Percentiles rank a stretch among this genome's conserved stretches.
These are phyloP conservation scores for Chironomus tentans DNA, from an alignment of 2,888 invertebrate species.

Conservation along the genomic window DNA sequence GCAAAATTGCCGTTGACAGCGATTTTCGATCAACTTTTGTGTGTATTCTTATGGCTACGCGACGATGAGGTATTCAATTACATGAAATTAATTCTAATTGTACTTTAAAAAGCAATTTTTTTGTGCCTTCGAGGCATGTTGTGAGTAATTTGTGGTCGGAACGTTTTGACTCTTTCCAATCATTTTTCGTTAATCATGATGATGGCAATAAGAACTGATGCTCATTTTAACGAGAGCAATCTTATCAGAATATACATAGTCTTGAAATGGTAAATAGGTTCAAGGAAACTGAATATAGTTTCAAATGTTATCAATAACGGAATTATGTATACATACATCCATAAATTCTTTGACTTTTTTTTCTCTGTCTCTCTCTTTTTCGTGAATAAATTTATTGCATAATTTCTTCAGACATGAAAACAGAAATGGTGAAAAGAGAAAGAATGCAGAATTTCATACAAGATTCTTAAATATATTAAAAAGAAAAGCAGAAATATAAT, in stretches of 20 bases:
- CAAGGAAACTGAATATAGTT: background rate
- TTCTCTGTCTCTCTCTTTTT: no score
- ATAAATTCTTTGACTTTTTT: background rate
- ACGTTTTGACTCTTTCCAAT: background rate
- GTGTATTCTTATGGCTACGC: no score
- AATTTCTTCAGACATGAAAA: no score
- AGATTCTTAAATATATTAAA: background rate
- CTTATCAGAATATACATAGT: background rate
- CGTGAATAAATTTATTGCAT: no score
- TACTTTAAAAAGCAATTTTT: background rate
- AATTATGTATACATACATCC: background rate
- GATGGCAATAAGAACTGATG: no score
- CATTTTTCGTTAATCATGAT: no score
- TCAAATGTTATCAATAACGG: background rate
- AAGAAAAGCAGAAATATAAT: background rate
- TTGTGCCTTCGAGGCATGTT: background rate
- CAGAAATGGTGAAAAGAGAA: background rate
- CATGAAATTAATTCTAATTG: background rate
- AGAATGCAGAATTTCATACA: background rate
- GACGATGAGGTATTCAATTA: no score
- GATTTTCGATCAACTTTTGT: no score
- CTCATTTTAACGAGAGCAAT: background rate
- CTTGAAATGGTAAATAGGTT: background rate
- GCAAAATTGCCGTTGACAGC: no score
- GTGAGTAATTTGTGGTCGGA: background rate